Base-by-base conservation (phyloP, 1,140 invertebrate genomes). In the Drosophila equinoxialis region DNA sequence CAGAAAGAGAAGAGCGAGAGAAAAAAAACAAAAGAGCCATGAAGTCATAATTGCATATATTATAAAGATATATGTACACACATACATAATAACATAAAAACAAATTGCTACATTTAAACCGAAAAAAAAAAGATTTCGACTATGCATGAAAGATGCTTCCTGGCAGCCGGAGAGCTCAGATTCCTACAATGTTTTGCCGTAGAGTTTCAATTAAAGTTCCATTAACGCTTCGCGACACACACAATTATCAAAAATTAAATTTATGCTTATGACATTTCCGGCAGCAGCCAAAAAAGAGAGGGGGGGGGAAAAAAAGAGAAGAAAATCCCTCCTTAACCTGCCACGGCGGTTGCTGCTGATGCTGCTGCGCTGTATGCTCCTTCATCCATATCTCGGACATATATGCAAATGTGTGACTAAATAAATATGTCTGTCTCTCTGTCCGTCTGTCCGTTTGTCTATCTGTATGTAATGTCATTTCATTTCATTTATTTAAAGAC, bases 171-270 rank as follows among this genome's bases (percentile, higher is more conserved):
- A 23, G 30, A 30, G 30, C 57, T 17, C 10, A 59, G 13, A 17
- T 11, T 54, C 20, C 35, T 37, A 39, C 37, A 13, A 5, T 45
- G 14, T 11, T 66, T 26, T 17, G 30, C 45, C 23, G 45, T 39
- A 61, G 82, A 86, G 82, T 87, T 86, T 86, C 83, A 86, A 86
- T 86, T 86, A 86, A 86, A 86, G 83, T 86, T 79, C 79, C 79
- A 86, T 86, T 86, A 86, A 87, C 83, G 83, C 83, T 86, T 83
- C 83, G 83, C 76, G 84, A 86, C 83, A 87, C 84, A 83, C 76
- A 86, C 83, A 86, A 86, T 86, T 86, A 86, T 86, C 76, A 87
- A 86, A 86, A 86, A 87, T 86, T 79, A 87, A 79, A 86, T 86
- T 87, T 86, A 87, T 83, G 84, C 79, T 83, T 77, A 77, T 83